phyloP scores from a whole-genome alignment of 1,140 invertebrate species.

The Pteromalus puparum region DNA sequence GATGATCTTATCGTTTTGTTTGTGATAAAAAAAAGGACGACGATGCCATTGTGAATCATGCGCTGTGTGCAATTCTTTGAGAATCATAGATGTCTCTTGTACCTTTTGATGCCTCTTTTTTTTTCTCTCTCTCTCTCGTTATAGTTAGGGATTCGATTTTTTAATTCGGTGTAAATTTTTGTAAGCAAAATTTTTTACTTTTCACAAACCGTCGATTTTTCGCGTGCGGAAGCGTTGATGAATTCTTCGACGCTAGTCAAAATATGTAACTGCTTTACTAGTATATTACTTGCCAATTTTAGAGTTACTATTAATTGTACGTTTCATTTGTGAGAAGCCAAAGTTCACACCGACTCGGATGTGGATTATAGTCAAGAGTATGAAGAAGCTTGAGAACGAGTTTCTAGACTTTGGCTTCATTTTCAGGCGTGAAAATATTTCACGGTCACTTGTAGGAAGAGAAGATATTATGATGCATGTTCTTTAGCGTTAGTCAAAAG shows the following conservation, averaged over 20 bases:
- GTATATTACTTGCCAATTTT: neutral
- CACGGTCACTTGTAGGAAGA: neutral
- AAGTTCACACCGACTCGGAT: neutral
- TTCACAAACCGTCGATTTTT: neutral
- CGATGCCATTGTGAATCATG: too few relatives aligned
- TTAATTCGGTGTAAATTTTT: too few relatives aligned
- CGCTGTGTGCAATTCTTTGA: too few relatives aligned
- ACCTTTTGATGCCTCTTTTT: too few relatives aligned
- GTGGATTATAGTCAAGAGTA: too few relatives aligned
- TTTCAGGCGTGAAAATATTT: neutral
- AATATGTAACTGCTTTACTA: constrained; percentile 1
- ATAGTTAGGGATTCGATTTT: too few relatives aligned
- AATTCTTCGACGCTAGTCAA: neutral
- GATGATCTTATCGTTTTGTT: too few relatives aligned
- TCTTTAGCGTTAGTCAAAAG: neutral
- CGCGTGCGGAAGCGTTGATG: neutral
- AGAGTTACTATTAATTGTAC: neutral
- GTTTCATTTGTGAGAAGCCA: neutral
- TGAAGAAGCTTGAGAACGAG: neutral
- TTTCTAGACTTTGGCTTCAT: neutral
- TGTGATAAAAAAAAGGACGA: neutral
- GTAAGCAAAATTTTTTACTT: neutral
- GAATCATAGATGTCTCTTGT: too few relatives aligned
- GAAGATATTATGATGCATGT: too few relatives aligned
- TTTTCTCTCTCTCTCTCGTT: too few relatives aligned